Evolutionary conservation across 2,888 invertebrate genomes (phyloP).

Genomic region (Romanomermis culicivorax): DNA sequence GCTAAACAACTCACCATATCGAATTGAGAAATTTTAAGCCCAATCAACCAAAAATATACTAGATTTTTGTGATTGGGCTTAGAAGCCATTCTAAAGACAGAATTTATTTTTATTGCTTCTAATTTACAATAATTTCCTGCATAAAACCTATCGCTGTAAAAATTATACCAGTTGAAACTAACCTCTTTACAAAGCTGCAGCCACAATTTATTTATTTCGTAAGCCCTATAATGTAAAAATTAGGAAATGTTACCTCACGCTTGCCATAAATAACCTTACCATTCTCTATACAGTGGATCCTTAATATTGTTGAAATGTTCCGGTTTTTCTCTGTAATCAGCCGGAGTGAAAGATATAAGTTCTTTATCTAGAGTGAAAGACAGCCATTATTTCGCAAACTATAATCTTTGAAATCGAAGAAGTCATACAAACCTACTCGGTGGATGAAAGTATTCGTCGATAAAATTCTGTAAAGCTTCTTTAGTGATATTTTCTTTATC

Average conservation of each 20-base stretch:
- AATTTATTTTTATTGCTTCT: too few species aligned
- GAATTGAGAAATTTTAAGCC: too few species aligned
- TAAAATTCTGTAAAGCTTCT: neutral
- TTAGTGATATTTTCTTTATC: neutral
- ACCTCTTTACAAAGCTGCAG: constrained; percentile 1
- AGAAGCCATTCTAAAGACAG: too few species aligned
- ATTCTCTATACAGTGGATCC: constrained; percentile 1
- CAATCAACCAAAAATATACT: too few species aligned
- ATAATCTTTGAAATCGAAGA: neutral
- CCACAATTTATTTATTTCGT: constrained; percentile 3
- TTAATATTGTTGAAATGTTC: neutral
- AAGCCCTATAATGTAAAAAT: constrained; percentile 1
- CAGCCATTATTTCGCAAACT: too few species aligned
- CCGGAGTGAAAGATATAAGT: constrained; percentile 13
- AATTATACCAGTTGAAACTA: too few species aligned
- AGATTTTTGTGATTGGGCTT: too few species aligned
- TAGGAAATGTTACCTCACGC: neutral
- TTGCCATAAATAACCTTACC: neutral
- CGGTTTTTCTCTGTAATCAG: neutral
- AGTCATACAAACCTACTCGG: neutral
- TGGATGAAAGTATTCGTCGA: neutral
- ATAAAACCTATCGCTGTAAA: too few species aligned
- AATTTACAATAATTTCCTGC: too few species aligned
- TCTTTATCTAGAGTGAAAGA: too few species aligned
- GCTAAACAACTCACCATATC: too few species aligned